These are phyloP conservation scores for Temnothorax ravouxi DNA, from an alignment of 2,888 invertebrate species.

Conservation along the genomic window DNA sequence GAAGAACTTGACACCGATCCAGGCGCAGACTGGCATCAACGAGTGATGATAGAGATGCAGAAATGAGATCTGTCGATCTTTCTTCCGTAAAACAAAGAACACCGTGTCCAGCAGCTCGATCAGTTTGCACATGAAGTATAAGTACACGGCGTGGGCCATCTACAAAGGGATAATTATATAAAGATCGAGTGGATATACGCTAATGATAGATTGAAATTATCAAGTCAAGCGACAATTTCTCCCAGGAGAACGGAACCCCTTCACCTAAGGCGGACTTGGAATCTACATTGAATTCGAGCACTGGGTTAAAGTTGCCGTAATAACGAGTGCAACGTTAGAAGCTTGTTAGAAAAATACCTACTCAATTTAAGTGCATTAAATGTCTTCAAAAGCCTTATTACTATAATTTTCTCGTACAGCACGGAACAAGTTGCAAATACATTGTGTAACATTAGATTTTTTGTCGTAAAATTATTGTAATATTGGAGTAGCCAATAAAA, in stretches of 20 bases:
- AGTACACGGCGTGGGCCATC: conserved; percentile 86
- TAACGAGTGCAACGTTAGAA: not conserved
- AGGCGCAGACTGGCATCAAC: conserved; percentile 92
- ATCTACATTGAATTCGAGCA: conserved; percentile 19
- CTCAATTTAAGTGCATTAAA: not conserved
- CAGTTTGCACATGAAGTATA: conserved; percentile 93
- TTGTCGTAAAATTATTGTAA: not conserved
- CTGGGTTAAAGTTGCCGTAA: conserved; percentile 2
- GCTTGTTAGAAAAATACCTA: not conserved
- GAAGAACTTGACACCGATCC: conserved; percentile 93
- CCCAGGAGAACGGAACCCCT: not conserved
- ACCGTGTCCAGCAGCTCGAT: conserved; percentile 93
- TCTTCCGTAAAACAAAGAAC: conserved; percentile 96
- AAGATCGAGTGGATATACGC: not conserved
- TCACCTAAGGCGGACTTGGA: not conserved
- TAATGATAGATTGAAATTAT: conserved; percentile 24
- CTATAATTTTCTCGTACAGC: not conserved
- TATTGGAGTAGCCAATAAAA: not conserved
- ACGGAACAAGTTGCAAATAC: not conserved
- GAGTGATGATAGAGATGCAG: conserved; percentile 96
- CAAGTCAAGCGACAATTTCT: conserved; percentile 1
- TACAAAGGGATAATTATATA: conserved; percentile 61
- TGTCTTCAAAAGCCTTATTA: not conserved
- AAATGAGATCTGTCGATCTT: conserved; percentile 95
- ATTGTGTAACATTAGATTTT: not conserved